Percentiles rank a stretch among this genome's conserved stretches.
These are phyloP conservation scores for Leptobrachium leishanense DNA, from an alignment of 2,113 vertebrate genomes.

Conservation along the genomic window DNA sequence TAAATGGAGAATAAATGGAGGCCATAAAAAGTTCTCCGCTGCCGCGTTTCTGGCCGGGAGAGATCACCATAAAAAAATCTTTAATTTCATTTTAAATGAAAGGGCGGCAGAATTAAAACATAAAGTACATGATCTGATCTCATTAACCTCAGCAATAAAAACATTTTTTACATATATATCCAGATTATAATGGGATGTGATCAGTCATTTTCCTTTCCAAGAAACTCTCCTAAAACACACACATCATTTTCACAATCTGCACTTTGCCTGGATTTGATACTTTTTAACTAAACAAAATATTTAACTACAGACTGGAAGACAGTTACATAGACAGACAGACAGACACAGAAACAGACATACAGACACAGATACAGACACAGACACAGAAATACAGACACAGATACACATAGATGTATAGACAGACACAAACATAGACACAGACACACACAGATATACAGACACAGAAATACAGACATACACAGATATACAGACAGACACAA, in stretches of 20 bases:
- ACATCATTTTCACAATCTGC: neutral
- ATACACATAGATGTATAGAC: too few relatives aligned
- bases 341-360: too few relatives aligned
- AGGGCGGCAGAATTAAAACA: slow-evolving; percentile 32
- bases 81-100: slow-evolving; percentile 40
- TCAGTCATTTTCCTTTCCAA: neutral
- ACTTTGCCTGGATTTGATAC: too few relatives aligned
- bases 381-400: too few relatives aligned
- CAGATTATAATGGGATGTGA: neutral
- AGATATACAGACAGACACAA: too few relatives aligned
- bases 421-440: too few relatives aligned
- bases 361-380: too few relatives aligned
- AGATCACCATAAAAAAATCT: slow-evolving; percentile 18
- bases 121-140: slow-evolving; percentile 30
- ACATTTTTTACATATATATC: neutral
- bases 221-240: neutral
- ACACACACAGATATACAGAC: too few relatives aligned
- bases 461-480: too few relatives aligned
- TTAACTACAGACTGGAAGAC: too few relatives aligned
- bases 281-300: too few relatives aligned
- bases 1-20: slow-evolving; percentile 23
- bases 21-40: neutral
- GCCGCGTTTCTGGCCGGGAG: slow-evolving; percentile 6
- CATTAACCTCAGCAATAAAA: slow-evolving; percentile 41
- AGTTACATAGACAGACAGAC: too few relatives aligned